These are phyloP conservation scores for Micronycteris hirsuta DNA, from an alignment of 2,113 vertebrate genomes.

Conservation along the genomic window DNA sequence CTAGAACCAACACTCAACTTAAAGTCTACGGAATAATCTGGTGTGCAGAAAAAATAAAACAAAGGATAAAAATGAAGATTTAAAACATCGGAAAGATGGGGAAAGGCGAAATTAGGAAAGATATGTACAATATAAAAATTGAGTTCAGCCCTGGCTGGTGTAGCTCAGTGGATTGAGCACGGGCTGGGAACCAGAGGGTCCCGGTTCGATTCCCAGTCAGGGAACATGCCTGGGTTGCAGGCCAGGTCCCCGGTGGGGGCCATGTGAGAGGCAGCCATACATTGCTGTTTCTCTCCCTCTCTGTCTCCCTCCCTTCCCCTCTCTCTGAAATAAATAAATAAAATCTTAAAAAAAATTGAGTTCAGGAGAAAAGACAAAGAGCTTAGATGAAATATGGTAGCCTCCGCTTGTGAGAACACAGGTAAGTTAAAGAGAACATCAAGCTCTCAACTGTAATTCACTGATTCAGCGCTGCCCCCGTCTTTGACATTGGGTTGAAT, in stretches of 20 bases:
- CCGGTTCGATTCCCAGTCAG: too few species aligned
- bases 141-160: too few species aligned
- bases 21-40: neutral
- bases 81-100: neutral
- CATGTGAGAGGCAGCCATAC: too few species aligned
- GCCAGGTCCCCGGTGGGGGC: too few species aligned
- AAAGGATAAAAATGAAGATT: neutral
- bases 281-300: too few species aligned
- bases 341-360: too few species aligned
- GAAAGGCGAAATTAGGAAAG: neutral
- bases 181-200: too few species aligned
- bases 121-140: neutral
- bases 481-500: neutral
- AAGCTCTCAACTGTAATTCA: neutral
- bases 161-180: too few species aligned
- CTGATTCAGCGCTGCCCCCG: neutral
- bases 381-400: neutral
- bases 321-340: too few species aligned
- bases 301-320: too few species aligned
- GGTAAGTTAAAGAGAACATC: neutral
- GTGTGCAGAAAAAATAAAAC: neutral
- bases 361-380: neutral
- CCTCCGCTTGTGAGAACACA: neutral
- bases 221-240: too few species aligned
- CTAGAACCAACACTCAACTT: neutral